Conservation (phyloP, 2,888 invertebrate genomes). For the Chaitophorus viminalis region DNA sequence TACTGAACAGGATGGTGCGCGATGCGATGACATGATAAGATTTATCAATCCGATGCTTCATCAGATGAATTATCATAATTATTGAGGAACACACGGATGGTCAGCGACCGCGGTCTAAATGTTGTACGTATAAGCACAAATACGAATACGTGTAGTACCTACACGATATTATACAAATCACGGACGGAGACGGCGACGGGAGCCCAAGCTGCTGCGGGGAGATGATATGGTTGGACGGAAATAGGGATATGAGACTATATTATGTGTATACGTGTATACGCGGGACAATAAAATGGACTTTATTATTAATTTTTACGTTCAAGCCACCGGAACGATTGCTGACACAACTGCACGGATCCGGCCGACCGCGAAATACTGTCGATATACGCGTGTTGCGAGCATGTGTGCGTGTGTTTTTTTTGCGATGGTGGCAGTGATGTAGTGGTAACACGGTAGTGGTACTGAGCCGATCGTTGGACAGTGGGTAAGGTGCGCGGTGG, state of each 20-base stretch:
- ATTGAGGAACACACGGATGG: too few relatives aligned
- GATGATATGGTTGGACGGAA: not conserved
- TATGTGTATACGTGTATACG: not conserved
- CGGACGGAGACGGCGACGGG: not conserved
- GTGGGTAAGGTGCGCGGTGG: not conserved
- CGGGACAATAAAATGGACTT: slow-evolving; percentile 8
- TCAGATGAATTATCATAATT: too few relatives aligned
- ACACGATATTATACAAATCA: too few relatives aligned
- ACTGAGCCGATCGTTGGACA: not conserved
- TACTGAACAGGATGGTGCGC: too few relatives aligned
- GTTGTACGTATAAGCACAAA: too few relatives aligned
- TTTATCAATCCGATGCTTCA: too few relatives aligned
- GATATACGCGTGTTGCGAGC: not conserved
- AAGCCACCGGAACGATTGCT: slow-evolving; percentile 39
- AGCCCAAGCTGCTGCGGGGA: not conserved
- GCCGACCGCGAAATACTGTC: slow-evolving; percentile 3
- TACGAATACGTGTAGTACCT: not conserved
- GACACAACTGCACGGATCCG: slow-evolving; percentile 1
- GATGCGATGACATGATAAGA: too few relatives aligned
- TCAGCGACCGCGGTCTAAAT: too few relatives aligned
- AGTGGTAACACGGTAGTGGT: not conserved
- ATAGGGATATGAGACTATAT: too few relatives aligned
- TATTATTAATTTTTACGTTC: slow-evolving; percentile 30
- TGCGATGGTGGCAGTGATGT: not conserved
- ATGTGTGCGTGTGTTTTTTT: not conserved